Evolutionary conservation across 1,140 invertebrate genomes (phyloP), one percentile per base, ranked within the genome.

Genomic region (Centruroides sculpturatus): DNA sequence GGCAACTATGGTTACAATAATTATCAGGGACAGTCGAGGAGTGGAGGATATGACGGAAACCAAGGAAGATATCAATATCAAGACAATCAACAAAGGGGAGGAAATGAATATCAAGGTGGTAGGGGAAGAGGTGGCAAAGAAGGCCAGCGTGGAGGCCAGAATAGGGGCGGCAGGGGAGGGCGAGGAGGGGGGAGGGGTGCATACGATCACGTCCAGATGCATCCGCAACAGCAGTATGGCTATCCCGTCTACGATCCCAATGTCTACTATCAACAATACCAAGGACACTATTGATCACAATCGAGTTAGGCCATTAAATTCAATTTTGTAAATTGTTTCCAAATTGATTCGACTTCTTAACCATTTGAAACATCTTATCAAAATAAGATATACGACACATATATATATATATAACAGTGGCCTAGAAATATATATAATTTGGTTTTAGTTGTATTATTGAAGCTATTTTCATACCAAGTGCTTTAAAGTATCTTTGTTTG

Each of bases 231-330:
- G 5, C 23, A 51, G 50, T 13, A 8, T 3, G 23, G 23, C 5
- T 51, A 51, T 34, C 50, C 69, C 13, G 79, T 73, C n/a, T 81
- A 70, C 62, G 76, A 23, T 23, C 23, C 23, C 23, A 23, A 23
- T 2, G 2, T 23, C 23, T 23, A 23, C 23, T 41, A 41, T 41
- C 41, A 41, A 3, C 41, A 41, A 41, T 41, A 41, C 8, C 41
- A 41, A 41, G 41, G 41, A 41, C 41, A 41, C 8, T 41, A 41
- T 41, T 41, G 41, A 41, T 41, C 8, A 41, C 8, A 41, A 8
- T 41, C 8, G 8, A 41, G 41, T 6, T 41, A 41, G 41, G 41
- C 41, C 8, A 41, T 41, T 41, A 8, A 41, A 41, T 41, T 41
- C 8, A 8, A 41, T 41, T 41, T 41, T 41, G 41, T 41, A 41